Conservation (phyloP, 2,888 invertebrate genomes). For the Lobophora halterata region DNA sequence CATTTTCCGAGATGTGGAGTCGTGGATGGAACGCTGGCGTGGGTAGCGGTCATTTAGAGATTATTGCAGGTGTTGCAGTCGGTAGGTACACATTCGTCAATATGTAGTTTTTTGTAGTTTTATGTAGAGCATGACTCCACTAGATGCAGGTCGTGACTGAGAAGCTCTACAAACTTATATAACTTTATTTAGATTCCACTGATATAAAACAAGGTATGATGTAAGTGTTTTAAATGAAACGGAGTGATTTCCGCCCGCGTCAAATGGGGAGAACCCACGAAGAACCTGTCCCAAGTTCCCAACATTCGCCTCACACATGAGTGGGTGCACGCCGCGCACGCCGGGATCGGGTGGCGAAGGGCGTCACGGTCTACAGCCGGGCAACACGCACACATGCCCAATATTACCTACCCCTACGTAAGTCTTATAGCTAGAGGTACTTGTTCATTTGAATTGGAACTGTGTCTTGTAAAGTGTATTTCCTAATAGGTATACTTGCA, state of each 20-base stretch:
- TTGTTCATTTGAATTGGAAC: no score
- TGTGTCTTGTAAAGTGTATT: no score
- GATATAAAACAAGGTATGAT: no score
- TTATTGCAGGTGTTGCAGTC: no score
- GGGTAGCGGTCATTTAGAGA: conserved; percentile 6
- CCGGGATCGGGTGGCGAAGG: conserved; percentile 37
- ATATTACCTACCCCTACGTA: neutral
- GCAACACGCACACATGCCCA: conserved; percentile 9
- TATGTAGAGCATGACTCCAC: no score
- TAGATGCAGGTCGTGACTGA: no score
- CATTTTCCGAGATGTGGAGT: conserved; percentile 13
- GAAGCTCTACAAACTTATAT: no score
- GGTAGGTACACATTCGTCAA: no score
- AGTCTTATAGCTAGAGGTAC: no score
- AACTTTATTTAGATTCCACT: no score
- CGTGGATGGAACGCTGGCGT: conserved; percentile 11
- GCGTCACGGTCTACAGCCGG: conserved; percentile 35
- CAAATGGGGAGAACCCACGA: conserved; percentile 20
- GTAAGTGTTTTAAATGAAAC: neutral
- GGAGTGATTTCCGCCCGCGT: conserved; percentile 4
- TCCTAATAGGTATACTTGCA: no score
- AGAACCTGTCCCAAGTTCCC: conserved; percentile 21
- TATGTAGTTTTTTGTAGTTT: no score
- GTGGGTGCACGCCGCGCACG: conserved; percentile 28
- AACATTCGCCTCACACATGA: conserved; percentile 29